Percentiles rank a stretch among this genome's conserved stretches.
Evolutionary conservation across 2,797 vertebrate species (phyloP).

Genomic region (Tolypeutes matacus): DNA sequence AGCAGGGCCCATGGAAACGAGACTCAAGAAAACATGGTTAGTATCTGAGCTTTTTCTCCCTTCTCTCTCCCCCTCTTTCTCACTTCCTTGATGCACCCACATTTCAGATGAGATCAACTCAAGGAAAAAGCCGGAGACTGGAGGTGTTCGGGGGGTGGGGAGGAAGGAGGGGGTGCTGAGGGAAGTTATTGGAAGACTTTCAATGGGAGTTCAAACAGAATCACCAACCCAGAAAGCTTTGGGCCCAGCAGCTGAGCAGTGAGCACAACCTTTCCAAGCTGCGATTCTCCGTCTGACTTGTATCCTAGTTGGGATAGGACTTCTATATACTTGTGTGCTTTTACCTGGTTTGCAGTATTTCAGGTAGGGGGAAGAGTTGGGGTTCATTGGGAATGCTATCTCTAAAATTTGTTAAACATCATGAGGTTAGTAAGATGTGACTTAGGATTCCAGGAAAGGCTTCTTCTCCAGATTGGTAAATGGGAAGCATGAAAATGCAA

Average conservation of each 20-base stretch:
- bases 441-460: slow-evolving; percentile 37
- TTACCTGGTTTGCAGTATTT: slow-evolving; percentile 5
- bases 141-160: too few species aligned
- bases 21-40: not conserved
- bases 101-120: slow-evolving; percentile 21
- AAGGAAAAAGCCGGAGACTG: not conserved
- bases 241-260: slow-evolving; percentile 24
- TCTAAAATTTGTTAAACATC: slow-evolving; percentile 55
- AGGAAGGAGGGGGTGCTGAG: not conserved
- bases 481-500: slow-evolving; percentile 74
- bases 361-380: not conserved
- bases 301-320: not conserved
- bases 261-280: slow-evolving; percentile 20
- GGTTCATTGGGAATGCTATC: slow-evolving; percentile 48
- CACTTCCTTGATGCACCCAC: not conserved
- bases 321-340: not conserved
- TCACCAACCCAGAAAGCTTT: slow-evolving; percentile 50
- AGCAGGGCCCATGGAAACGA: slow-evolving; percentile 40
- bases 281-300: not conserved
- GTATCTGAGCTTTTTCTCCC: not conserved
- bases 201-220: not conserved
- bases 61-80: slow-evolving; percentile 1
- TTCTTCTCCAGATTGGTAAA: slow-evolving; percentile 66
- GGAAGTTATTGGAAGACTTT: slow-evolving; percentile 50
- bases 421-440: slow-evolving; percentile 61